A percentile compares a stretch with the other conserved stretches of the same genome.
These are phyloP conservation scores for Lordiphosa clarofinis DNA, from an alignment of 1,140 invertebrate genomes.

Conservation along the genomic window DNA sequence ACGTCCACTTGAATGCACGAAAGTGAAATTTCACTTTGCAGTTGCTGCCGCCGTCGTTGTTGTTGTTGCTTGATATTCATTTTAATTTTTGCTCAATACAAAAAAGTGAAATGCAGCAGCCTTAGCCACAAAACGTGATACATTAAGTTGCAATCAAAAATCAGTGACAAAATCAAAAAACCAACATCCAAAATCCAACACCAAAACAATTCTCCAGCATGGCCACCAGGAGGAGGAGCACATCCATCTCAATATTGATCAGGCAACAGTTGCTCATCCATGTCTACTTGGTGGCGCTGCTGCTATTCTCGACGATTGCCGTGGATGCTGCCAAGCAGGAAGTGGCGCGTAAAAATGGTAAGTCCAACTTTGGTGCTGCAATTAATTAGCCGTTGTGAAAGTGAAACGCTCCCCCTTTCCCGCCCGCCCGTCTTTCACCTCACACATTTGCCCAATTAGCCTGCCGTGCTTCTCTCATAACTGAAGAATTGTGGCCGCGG, in stretches of 20 bases:
- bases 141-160: slow-evolving; percentile 5
- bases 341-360: slow-evolving; percentile 44
- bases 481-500: slow-evolving; percentile 34
- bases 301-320: slow-evolving; percentile 7
- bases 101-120: slow-evolving; percentile 50
- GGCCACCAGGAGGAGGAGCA: slow-evolving; percentile 4
- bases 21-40: slow-evolving; percentile 70
- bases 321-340: slow-evolving; percentile 52
- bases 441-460: background rate
- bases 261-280: slow-evolving; percentile 16
- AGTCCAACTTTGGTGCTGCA: slow-evolving; percentile 22
- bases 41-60: slow-evolving; percentile 18
- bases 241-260: slow-evolving; percentile 9
- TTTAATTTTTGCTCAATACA: slow-evolving; percentile 12
- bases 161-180: no score
- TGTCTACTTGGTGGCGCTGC: slow-evolving; percentile 7
- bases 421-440: background rate
- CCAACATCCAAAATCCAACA: background rate
- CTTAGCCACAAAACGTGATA: slow-evolving; percentile 21
- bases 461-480: background rate
- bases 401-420: slow-evolving; percentile 37
- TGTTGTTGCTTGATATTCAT: slow-evolving; percentile 27
- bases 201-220: slow-evolving; percentile 2
- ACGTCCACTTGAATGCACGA: slow-evolving; percentile 56
- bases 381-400: slow-evolving; percentile 59